phyloP scores from a whole-genome alignment of 1,140 invertebrate genomes.

The Orius insidiosus region DNA sequence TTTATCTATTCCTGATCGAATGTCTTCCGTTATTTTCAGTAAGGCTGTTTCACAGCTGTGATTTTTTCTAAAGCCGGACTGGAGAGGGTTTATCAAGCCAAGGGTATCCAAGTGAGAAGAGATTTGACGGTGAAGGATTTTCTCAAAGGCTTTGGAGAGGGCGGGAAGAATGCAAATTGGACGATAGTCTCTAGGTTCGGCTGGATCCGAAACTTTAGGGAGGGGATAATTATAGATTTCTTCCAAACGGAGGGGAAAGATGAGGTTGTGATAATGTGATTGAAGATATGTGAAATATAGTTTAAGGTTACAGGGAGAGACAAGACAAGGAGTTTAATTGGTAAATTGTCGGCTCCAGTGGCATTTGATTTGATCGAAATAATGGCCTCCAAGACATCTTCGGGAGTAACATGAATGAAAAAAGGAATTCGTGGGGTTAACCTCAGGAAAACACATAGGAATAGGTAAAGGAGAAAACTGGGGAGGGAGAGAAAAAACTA shows the following conservation, averaged over 20 bases:
- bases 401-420: too few relatives aligned
- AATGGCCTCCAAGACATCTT: too few relatives aligned
- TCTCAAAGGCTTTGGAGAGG: neutral
- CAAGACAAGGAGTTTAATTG: too few relatives aligned
- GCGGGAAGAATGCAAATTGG: neutral
- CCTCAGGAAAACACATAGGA: too few relatives aligned
- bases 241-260: neutral
- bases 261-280: neutral
- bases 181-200: neutral
- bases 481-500: too few relatives aligned
- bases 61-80: slow-evolving; percentile 22
- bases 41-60: slow-evolving; percentile 22
- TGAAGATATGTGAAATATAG: too few relatives aligned
- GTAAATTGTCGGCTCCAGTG: too few relatives aligned
- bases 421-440: too few relatives aligned
- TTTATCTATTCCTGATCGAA: slow-evolving; percentile 20
- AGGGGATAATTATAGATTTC: neutral
- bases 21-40: slow-evolving; percentile 22
- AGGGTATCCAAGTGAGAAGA: neutral
- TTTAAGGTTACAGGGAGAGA: too few relatives aligned
- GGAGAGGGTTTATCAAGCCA: slow-evolving; percentile 11
- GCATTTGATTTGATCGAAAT: too few relatives aligned
- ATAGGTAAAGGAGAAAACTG: too few relatives aligned
- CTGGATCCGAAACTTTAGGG: neutral
- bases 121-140: too few relatives aligned